phyloP scores from a whole-genome alignment of 2,113 vertebrate species.

The Halcyon malimbica region DNA sequence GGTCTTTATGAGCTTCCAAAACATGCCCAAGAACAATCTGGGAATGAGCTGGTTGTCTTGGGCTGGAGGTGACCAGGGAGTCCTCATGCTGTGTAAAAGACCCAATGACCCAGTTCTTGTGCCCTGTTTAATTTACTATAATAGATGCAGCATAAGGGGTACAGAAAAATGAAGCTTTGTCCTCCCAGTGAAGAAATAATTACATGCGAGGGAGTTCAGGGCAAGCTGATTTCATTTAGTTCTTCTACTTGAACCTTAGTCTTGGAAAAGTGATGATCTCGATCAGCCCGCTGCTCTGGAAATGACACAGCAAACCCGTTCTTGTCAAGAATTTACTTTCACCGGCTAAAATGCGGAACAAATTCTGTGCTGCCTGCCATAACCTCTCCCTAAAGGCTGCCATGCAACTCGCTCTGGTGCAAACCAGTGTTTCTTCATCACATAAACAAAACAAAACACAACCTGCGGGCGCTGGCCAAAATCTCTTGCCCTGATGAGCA shows the following conservation, averaged over 20 bases:
- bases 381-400: not conserved
- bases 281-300: not conserved
- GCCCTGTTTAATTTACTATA: not conserved
- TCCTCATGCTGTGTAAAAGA: not conserved
- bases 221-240: not conserved
- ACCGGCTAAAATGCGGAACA: not conserved
- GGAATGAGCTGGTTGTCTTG: not conserved
- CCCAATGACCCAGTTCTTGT: not conserved
- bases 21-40: not conserved
- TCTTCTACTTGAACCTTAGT: not conserved
- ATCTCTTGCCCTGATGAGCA: not conserved
- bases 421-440: not conserved
- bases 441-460: not conserved
- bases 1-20: not conserved
- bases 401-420: not conserved
- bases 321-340: not conserved
- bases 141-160: not conserved
- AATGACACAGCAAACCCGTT: not conserved
- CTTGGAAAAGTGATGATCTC: not conserved
- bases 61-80: not conserved
- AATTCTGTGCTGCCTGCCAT: not conserved
- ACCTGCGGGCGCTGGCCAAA: not conserved
- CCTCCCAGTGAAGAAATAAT: not conserved
- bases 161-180: not conserved
- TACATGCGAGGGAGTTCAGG: not conserved